phyloP scores from a whole-genome alignment of 2,888 invertebrate genomes.

The Coremacera marginata region DNA sequence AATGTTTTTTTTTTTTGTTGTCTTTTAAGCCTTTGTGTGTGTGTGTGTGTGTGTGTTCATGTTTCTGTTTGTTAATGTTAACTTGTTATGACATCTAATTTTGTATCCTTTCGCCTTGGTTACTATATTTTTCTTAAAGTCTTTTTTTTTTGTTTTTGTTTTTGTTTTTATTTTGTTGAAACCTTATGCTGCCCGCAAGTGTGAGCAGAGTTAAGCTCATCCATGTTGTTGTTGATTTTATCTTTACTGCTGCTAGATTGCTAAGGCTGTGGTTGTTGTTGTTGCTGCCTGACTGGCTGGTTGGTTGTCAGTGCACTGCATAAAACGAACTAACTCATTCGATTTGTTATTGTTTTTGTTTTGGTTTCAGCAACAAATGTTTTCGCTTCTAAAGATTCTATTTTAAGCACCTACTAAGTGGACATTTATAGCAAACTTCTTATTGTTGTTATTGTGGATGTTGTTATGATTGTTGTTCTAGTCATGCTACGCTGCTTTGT shows the following conservation, averaged over 20 bases:
- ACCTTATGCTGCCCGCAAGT: neutral
- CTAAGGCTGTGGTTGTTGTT: neutral
- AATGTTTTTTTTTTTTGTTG: neutral
- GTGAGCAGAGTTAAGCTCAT: neutral
- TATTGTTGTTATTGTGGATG: too few relatives aligned
- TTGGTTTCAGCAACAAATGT: constrained; percentile 13
- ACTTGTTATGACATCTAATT: constrained; percentile 23
- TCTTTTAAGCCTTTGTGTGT: neutral
- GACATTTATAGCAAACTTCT: constrained; percentile 4
- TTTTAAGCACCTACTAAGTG: constrained; percentile 11
- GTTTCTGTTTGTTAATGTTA: neutral
- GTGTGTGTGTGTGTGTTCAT: neutral
- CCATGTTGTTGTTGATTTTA: neutral
- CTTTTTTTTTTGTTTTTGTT: neutral
- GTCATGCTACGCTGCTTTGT: neutral
- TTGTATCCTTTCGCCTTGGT: constrained; percentile 16
- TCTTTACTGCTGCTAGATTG: neutral
- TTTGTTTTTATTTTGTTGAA: neutral
- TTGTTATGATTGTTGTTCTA: too few relatives aligned
- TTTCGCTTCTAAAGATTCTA: constrained; percentile 5
- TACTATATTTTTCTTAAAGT: neutral
- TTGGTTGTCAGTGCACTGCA: neutral
- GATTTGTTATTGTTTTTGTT: neutral
- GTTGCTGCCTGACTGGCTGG: neutral
- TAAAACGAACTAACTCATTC: neutral